These are phyloP conservation scores for Collichthys lucidus DNA, from an alignment of 2,113 vertebrate genomes.

Conservation along the genomic window DNA sequence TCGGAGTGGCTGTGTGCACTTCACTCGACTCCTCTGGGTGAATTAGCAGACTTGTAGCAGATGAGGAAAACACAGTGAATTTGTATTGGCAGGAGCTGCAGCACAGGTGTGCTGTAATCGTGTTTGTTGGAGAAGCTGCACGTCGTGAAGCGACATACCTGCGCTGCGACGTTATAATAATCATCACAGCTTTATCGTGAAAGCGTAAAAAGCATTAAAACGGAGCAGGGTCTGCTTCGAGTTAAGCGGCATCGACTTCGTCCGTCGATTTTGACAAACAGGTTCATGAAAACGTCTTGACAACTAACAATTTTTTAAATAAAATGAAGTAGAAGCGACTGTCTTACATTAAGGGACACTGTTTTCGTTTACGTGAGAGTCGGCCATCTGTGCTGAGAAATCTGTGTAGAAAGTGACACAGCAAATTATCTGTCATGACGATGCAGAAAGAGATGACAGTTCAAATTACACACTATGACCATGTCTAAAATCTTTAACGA, in stretches of 20 bases:
- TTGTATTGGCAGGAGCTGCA: slow-evolving; percentile 59
- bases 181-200: neutral
- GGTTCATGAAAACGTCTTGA: neutral
- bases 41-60: slow-evolving; percentile 93
- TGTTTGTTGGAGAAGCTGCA: slow-evolving; percentile 9
- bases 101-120: slow-evolving; percentile 61
- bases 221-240: neutral
- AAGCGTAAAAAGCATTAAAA: neutral
- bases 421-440: neutral
- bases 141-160: neutral
- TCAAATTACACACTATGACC: neutral
- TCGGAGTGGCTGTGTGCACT: slow-evolving; percentile 89
- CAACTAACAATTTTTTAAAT: neutral
- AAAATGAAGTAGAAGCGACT: neutral
- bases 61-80: slow-evolving; percentile 85
- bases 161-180: neutral
- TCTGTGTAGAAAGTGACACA: neutral
- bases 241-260: no score
- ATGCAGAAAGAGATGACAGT: neutral
- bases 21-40: slow-evolving; percentile 91
- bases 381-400: neutral
- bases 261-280: neutral
- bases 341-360: neutral
- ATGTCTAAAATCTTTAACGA: neutral
- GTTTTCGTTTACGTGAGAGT: neutral